Percentiles rank a stretch among this genome's conserved stretches.
Conservation (phyloP, 2,888 invertebrate genomes). For the Caenorhabditis wallacei region DNA sequence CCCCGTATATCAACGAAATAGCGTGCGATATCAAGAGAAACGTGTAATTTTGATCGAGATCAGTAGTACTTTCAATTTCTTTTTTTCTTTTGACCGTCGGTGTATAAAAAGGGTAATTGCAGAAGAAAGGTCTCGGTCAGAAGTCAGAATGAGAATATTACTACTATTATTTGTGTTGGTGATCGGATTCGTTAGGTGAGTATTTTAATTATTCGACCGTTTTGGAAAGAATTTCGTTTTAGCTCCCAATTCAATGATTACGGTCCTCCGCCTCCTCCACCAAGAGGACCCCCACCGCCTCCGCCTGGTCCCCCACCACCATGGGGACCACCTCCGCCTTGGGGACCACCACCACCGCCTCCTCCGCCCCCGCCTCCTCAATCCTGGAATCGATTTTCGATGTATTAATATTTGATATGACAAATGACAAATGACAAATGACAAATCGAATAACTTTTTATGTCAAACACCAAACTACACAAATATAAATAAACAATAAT, state of each 20-base stretch:
- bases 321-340: constrained; percentile 42
- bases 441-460: background rate
- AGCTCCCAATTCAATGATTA: constrained; percentile 52
- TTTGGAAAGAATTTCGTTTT: background rate
- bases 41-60: constrained; percentile 45
- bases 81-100: constrained; percentile 3
- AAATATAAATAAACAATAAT: background rate
- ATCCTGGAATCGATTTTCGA: constrained; percentile 19
- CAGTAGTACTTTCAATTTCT: constrained; percentile 41
- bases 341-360: constrained; percentile 33
- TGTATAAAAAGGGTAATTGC: constrained; percentile 7
- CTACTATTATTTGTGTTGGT: background rate
- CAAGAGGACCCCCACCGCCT: constrained; percentile 40
- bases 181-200: constrained; percentile 2
- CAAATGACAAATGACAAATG: background rate
- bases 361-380: constrained; percentile 29
- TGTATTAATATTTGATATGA: constrained; percentile 1
- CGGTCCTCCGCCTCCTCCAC: constrained; percentile 49
- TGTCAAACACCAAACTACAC: background rate
- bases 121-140: background rate
- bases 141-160: constrained; percentile 11
- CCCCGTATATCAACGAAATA: constrained; percentile 10
- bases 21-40: constrained; percentile 9
- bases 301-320: constrained; percentile 43
- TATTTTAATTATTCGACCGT: background rate